Evolutionary conservation across 2,888 invertebrate species (phyloP).

Genomic region (Teinopalpus imperialis): DNA sequence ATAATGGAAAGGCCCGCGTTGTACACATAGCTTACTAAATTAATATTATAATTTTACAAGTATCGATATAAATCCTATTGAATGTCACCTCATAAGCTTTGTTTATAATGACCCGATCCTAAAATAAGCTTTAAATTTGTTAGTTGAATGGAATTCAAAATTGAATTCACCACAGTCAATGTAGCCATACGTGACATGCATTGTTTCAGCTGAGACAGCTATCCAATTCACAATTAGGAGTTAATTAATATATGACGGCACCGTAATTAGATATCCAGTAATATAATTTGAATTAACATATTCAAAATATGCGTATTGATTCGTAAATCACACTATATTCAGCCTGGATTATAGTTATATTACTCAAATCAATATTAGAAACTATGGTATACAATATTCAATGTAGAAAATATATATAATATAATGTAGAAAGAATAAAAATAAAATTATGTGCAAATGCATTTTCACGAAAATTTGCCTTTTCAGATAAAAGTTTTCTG

Average conservation of each 20-base stretch:
- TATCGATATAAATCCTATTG: conserved; percentile 8
- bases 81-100: conserved; percentile 2
- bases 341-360: conserved; percentile 26
- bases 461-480: too few relatives aligned
- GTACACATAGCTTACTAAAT: conserved; percentile 1
- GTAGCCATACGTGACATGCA: conserved; percentile 17
- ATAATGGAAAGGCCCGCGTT: too few relatives aligned
- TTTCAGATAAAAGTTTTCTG: too few relatives aligned
- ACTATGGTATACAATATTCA: too few relatives aligned
- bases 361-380: background rate
- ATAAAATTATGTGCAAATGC: too few relatives aligned
- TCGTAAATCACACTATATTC: conserved; percentile 41
- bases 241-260: conserved; percentile 71
- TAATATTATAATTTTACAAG: conserved; percentile 4
- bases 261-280: conserved; percentile 63
- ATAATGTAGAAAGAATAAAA: too few relatives aligned
- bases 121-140: conserved; percentile 13
- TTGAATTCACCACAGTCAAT: conserved; percentile 11
- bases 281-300: conserved; percentile 49
- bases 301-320: conserved; percentile 42
- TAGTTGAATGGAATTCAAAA: conserved; percentile 16
- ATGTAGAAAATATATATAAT: too few relatives aligned
- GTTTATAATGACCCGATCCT: background rate
- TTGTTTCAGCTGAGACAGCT: conserved; percentile 44
- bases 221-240: conserved; percentile 59